Evolutionary conservation across 2,797 vertebrate genomes (phyloP).

Genomic region (Brachyrhaphis roseni): DNA sequence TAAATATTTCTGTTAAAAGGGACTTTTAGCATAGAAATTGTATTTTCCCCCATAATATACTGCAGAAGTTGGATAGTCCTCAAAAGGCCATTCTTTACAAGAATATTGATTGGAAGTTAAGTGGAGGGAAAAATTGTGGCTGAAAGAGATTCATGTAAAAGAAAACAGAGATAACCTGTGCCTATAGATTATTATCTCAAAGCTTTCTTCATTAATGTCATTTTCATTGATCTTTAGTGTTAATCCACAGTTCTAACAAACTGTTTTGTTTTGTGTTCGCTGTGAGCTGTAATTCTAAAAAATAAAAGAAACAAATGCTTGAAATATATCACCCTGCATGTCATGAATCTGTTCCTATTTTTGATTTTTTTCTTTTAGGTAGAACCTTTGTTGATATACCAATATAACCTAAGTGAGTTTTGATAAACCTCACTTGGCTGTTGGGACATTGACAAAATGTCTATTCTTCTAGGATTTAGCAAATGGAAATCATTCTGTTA

Average conservation of each 20-base stretch:
- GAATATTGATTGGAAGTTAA: neutral
- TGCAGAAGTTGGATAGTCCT: no score
- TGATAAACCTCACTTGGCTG: neutral
- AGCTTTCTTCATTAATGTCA: no score
- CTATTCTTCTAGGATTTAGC: no score
- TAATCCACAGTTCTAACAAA: no score
- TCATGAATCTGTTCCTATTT: neutral
- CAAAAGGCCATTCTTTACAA: no score
- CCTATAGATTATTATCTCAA: no score
- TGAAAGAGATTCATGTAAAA: neutral
- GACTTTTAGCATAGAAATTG: neutral
- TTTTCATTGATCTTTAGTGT: no score
- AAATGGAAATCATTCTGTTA: no score
- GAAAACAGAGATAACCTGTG: neutral
- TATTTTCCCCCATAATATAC: neutral
- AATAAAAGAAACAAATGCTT: no score
- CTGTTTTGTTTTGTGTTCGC: no score
- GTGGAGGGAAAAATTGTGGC: neutral
- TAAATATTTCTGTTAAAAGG: neutral
- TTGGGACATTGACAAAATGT: neutral
- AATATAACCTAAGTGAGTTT: neutral
- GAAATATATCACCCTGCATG: neutral
- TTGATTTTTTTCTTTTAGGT: neutral
- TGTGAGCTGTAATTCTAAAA: no score
- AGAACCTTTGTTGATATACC: neutral